Evolutionary conservation across 2,888 invertebrate species (phyloP).

Genomic region (Acleris holmiana): DNA sequence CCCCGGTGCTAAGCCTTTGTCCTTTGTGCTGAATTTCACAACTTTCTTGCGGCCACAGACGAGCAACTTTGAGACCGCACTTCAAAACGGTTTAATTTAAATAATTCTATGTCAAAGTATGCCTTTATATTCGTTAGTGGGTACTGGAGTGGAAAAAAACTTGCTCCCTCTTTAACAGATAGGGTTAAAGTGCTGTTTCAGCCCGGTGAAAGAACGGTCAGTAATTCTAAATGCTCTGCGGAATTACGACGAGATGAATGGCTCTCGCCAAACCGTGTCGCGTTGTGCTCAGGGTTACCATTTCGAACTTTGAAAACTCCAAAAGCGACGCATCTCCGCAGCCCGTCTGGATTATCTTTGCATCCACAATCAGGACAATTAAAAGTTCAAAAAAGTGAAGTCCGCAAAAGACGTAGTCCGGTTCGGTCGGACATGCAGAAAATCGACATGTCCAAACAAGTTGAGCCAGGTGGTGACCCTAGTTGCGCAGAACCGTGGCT

Average conservation of each 20-base stretch:
- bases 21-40: constrained; percentile 74
- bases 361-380: too few species aligned
- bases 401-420: too few species aligned
- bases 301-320: too few species aligned
- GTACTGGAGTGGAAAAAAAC: constrained; percentile 45
- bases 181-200: constrained; percentile 15
- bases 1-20: constrained; percentile 73
- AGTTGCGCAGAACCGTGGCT: neutral
- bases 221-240: constrained; percentile 11
- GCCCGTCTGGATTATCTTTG: too few species aligned
- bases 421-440: too few species aligned
- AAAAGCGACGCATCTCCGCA: too few species aligned
- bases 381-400: too few species aligned
- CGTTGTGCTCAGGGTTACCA: too few species aligned
- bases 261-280: too few species aligned
- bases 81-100: constrained; percentile 72
- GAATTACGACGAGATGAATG: constrained; percentile 1
- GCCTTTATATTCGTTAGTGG: constrained; percentile 54
- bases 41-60: constrained; percentile 74
- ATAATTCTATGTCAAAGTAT: constrained; percentile 65
- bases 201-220: constrained; percentile 11
- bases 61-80: constrained; percentile 68
- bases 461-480: too few species aligned
- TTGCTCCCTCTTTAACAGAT: constrained; percentile 16
- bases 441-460: too few species aligned